These are phyloP conservation scores for Prietella phreatophila DNA, from an alignment of 2,113 vertebrate species.

Conservation along the genomic window DNA sequence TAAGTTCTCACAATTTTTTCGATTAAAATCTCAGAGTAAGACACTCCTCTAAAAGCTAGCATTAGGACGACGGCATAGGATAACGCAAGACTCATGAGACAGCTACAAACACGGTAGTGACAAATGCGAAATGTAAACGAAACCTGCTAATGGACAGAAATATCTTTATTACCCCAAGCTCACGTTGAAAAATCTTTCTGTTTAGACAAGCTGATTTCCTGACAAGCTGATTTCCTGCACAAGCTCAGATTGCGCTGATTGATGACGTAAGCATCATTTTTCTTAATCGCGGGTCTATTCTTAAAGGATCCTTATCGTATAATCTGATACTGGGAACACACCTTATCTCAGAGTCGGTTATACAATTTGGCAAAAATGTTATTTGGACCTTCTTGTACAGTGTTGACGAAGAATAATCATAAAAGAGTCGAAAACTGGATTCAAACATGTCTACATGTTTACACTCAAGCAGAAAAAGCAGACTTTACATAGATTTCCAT, in stretches of 20 bases:
- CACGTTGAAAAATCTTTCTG: not conserved
- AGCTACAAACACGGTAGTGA: not conserved
- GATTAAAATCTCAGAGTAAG: not conserved
- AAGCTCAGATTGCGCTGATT: not conserved
- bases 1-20: not conserved
- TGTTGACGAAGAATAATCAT: not conserved
- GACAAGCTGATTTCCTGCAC: not conserved
- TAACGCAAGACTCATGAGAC: not conserved
- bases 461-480: slow-evolving; percentile 18
- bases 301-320: not conserved
- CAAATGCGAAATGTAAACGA: not conserved
- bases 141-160: not conserved
- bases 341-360: not conserved
- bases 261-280: not conserved
- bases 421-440: not conserved
- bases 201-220: not conserved
- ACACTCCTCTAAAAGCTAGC: not conserved
- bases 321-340: not conserved
- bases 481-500: slow-evolving; percentile 18
- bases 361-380: not conserved
- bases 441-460: not conserved
- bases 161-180: not conserved
- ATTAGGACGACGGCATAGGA: not conserved
- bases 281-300: not conserved
- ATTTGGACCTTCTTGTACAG: not conserved